Base-by-base conservation (phyloP, 2,888 invertebrate species). In the Rhaphigaster nebulosa region DNA sequence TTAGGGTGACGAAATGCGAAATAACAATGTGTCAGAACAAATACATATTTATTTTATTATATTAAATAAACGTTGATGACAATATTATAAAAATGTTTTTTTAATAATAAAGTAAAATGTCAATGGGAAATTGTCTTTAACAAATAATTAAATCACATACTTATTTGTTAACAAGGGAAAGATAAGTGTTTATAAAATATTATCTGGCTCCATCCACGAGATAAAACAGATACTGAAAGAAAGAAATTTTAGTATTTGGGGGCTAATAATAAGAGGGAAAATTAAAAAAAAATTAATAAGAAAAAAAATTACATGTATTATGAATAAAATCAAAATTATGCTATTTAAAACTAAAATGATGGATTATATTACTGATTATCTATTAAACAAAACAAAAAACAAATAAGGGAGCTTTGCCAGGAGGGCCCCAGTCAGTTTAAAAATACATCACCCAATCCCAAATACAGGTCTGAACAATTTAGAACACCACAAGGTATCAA, bases 401-500 rank as follows among this genome's bases (percentile, higher is more conserved):
- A 84, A 84, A 84, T 84, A 45, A 84, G 60, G 54, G 88, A 88
- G 54, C 54, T 8, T 60, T 56, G 60, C 88, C 54, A 60, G 88
- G 41, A 60, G 38, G 88, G 60, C 38, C 88, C 88, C 41, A 88
- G 88, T 88, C 54, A 26, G 88, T 88, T 88, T 88, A 88, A 88
- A 88, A 88, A 88, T 88, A 88, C 56, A 60, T 60, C 88, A 41
- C 88, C 88, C 45, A 38, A 56, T 41, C 88, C 56, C 56, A 60
- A 56, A 38, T 60, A 56, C 38, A 88, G 60, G 56, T 88, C 88
- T 56, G 60, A 88, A 88, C 8, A 87, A 87, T 29, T 50, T 41
- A 29, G 87, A 34, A 70, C 34, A 70, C 70, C 70, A 70, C 70
- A 70, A 50, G 45, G 50, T 87, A 87, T 45, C 50, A 45, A 41